phyloP scores from a whole-genome alignment of 2,113 vertebrate genomes.

The Callochromis pleurospilus region DNA sequence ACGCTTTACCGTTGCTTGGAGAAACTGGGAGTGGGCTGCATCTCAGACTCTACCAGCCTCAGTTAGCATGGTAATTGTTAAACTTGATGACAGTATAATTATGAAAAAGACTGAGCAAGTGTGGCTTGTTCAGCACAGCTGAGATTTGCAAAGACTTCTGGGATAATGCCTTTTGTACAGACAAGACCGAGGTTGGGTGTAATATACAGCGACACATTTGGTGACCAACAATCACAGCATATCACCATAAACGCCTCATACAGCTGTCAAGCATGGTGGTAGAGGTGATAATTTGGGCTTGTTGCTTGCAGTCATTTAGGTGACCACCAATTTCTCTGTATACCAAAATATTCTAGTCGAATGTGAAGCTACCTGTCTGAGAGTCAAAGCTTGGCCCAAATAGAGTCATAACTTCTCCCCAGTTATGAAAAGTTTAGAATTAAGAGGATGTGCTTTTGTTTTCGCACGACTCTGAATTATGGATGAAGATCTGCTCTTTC shows the following conservation, averaged over 20 bases:
- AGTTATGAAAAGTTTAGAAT: background rate
- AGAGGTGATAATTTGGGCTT: background rate
- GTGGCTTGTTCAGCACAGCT: background rate
- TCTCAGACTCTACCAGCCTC: background rate
- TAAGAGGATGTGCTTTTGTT: background rate
- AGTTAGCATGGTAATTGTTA: background rate
- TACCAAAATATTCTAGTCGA: background rate
- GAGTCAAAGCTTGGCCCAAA: background rate
- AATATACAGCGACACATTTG: background rate
- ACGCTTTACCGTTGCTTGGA: background rate
- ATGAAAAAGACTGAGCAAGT: background rate
- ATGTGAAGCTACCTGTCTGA: background rate
- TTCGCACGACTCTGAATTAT: background rate
- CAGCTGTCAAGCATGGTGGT: background rate
- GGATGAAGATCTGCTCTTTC: background rate
- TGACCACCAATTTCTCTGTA: background rate
- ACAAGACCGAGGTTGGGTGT: background rate
- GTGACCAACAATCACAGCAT: background rate
- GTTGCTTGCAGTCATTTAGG: background rate
- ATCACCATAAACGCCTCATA: background rate
- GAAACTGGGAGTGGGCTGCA: background rate
- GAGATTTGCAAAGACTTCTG: background rate
- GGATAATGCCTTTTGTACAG: background rate
- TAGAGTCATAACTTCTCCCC: background rate
- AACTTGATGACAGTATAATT: background rate